Evolutionary conservation across 2,113 vertebrate species (phyloP).

Genomic region (Salvator merianae): DNA sequence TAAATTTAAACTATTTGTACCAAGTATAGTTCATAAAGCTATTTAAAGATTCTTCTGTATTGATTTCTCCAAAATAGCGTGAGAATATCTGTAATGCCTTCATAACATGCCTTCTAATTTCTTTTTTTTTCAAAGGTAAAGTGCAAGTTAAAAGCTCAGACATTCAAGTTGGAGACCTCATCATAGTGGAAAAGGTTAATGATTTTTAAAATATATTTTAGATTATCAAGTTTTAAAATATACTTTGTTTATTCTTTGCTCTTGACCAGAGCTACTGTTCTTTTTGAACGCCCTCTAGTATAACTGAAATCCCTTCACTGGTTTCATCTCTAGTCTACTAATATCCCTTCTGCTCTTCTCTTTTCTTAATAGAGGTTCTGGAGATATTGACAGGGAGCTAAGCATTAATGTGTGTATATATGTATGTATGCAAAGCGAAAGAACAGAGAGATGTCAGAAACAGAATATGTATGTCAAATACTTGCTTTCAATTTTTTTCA

Average conservation of each 20-base stretch:
- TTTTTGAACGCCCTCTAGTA: no score
- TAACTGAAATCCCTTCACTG: not conserved
- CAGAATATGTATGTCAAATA: no score
- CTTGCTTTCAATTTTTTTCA: no score
- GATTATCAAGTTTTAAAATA: not conserved
- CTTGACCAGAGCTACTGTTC: no score
- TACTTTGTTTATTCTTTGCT: not conserved
- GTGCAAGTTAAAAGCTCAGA: slow-evolving; percentile 97
- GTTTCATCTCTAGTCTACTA: no score
- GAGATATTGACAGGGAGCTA: not conserved
- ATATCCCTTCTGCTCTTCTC: no score
- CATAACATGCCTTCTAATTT: slow-evolving; percentile 50
- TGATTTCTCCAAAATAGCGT: slow-evolving; percentile 21
- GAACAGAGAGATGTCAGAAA: no score
- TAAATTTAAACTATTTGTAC: not conserved
- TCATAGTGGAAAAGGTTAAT: slow-evolving; percentile 97
- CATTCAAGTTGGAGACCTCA: slow-evolving; percentile 98
- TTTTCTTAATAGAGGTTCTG: not conserved
- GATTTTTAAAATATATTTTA: slow-evolving; percentile 52
- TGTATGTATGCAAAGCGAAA: no score
- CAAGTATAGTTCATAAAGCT: not conserved
- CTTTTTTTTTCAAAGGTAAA: slow-evolving; percentile 85
- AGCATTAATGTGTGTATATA: no score
- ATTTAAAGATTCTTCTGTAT: not conserved
- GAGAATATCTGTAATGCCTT: slow-evolving; percentile 48